Evolutionary conservation across 2,797 vertebrate species (phyloP), one percentile per base, ranked within the genome.

Genomic region (Chloroceryle inda): DNA sequence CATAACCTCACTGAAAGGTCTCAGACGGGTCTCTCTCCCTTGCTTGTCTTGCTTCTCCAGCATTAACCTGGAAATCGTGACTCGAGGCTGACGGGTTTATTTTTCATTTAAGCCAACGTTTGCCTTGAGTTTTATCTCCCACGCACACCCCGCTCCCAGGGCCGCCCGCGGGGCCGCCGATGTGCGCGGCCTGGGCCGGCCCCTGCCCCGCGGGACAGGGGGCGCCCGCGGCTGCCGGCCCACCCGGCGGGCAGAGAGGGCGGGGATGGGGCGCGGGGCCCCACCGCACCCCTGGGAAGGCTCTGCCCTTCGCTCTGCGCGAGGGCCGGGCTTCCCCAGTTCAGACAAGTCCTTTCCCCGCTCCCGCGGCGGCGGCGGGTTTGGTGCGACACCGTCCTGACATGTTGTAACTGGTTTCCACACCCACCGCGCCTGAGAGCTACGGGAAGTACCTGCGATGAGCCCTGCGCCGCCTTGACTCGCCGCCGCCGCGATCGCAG

Each of bases 361-460:
- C 85, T 89, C 55, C 85, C 40, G 88, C 31, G 79, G 91, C 94
- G 38, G 61, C 58, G 45, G 66, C 63, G 58, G 96, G 97, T 97
- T 98, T 96, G 95, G 98, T 81, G 97, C 81, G 87, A 94, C 97
- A 94, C 75, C 63, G 96, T 97, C 95, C 97, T 98, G 97, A 95
- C 99, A 98, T 99, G 99, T 98, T 96, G 98, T 96, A 98, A 99
- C 99, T 98, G 92, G 99, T 98, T 98, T 98, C 97, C 98, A 98
- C 99, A 98, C 98, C 98, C 98, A 98, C 94, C 81, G 92, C 93
- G 56, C 95, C 96, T 40, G 81, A 85, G 58, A 76, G 93, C 55
- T 91, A 86, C 94, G 59, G 94, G 92, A 91, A 95, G 96, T 96
- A 92, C 97, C 97, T 95, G 96, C 53, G 38, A 85, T 33, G 59